Evolutionary conservation across 2,113 vertebrate genomes (phyloP).

Genomic region (Procapra przewalskii): DNA sequence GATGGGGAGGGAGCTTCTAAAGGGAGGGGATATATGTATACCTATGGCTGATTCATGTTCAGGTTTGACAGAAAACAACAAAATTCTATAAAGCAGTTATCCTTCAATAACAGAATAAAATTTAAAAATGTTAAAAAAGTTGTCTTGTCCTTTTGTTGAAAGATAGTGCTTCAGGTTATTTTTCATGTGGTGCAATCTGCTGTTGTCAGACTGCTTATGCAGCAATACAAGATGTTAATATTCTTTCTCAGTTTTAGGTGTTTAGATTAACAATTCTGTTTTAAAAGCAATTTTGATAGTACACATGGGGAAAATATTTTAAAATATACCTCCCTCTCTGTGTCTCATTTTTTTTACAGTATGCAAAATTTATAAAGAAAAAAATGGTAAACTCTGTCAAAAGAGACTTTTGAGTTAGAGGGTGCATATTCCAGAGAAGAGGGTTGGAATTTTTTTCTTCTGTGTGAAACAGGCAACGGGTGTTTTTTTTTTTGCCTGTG

Average conservation of each 20-base stretch:
- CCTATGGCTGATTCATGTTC: neutral
- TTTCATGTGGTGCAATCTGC: neutral
- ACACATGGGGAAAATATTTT: neutral
- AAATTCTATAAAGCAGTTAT: neutral
- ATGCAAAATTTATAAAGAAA: neutral
- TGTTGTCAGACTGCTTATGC: neutral
- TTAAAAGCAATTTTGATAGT: neutral
- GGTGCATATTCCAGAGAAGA: neutral
- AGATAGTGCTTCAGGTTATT: neutral
- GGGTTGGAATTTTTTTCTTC: neutral
- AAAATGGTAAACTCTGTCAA: neutral
- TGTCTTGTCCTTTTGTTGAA: neutral
- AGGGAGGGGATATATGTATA: neutral
- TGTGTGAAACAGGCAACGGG: neutral
- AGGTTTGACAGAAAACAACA: neutral
- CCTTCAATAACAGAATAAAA: neutral
- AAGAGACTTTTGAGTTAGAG: neutral
- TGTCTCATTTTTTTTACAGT: neutral
- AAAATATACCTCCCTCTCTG: neutral
- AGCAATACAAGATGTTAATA: neutral
- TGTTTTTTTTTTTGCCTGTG: neutral
- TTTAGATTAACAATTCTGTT: neutral
- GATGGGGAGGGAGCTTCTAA: neutral
- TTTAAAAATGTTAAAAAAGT: neutral
- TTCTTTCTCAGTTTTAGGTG: neutral